Evolutionary conservation across 2,113 vertebrate genomes (phyloP).

Genomic region (Pungitius pungitius): DNA sequence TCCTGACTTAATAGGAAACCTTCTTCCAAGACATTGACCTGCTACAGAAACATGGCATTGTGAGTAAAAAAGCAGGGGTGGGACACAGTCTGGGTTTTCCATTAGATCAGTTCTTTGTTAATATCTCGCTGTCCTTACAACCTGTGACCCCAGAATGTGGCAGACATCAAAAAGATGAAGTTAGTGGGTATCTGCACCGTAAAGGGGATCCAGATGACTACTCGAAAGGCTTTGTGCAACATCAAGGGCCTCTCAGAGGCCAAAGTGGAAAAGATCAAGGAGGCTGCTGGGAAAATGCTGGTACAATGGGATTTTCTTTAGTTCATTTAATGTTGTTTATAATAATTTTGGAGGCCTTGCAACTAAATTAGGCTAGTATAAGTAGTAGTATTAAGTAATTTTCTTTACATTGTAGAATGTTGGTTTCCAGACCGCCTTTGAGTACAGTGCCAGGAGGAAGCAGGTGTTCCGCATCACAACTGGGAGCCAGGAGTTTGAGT

Average conservation of each 20-base stretch:
- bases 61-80: conserved; percentile 79
- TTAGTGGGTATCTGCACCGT: conserved; percentile 95
- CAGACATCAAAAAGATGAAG: conserved; percentile 98
- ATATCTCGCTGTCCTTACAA: not conserved
- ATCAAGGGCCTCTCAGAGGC: conserved; percentile 97
- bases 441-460: conserved; percentile 93
- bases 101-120: not conserved
- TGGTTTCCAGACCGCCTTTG: conserved; percentile 95
- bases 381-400: not conserved
- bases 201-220: conserved; percentile 99
- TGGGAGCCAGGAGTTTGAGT: conserved; percentile 98
- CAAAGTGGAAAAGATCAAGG: conserved; percentile 99
- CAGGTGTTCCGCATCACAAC: conserved; percentile 96
- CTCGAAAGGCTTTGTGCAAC: conserved; percentile 90
- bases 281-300: conserved; percentile 95
- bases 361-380: not conserved
- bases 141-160: conserved; percentile 85
- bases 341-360: not conserved
- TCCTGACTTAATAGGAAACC: conserved; percentile 83
- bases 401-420: conserved; percentile 80
- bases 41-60: conserved; percentile 97
- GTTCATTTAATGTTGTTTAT: not conserved
- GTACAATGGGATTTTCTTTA: conserved; percentile 72
- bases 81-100: not conserved
- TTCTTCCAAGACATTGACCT: conserved; percentile 98